Conservation (phyloP, 2,113 vertebrate species). For the Phrynocephalus versicolor region DNA sequence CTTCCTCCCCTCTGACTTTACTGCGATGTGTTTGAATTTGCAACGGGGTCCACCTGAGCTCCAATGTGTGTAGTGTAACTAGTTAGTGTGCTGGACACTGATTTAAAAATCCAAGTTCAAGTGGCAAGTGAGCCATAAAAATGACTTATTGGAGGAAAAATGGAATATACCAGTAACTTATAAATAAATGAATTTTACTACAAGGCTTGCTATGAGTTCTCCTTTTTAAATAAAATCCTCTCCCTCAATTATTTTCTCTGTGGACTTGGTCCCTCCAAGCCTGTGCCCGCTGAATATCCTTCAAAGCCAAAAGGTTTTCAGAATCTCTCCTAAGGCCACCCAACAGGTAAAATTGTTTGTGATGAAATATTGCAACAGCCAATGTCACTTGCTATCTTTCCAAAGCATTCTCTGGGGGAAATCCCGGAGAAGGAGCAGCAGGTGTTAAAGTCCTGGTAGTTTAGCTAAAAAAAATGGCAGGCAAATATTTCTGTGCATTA, state of each 20-base stretch:
- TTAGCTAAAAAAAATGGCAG: conserved; percentile 25
- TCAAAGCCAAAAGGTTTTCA: background rate
- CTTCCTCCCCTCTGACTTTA: too few relatives aligned
- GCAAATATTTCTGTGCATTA: background rate
- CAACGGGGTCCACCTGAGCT: too few relatives aligned
- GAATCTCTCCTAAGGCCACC: background rate
- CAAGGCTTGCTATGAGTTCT: background rate
- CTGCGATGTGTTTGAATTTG: too few relatives aligned
- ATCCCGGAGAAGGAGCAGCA: background rate
- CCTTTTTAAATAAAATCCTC: background rate
- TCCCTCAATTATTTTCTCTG: background rate
- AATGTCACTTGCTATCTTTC: background rate
- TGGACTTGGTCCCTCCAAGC: accelerated
- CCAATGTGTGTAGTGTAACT: too few relatives aligned
- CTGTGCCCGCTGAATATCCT: accelerated
- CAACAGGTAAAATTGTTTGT: conserved; percentile 13
- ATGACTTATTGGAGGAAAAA: background rate
- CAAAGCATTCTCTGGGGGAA: accelerated
- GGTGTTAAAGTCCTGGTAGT: background rate
- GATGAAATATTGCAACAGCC: conserved; percentile 36
- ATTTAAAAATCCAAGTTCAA: too few relatives aligned
- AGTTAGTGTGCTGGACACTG: too few relatives aligned
- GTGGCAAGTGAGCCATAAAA: too few relatives aligned
- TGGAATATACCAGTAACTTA: background rate
- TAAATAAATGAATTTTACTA: background rate